Evolutionary conservation across 1,140 invertebrate genomes (phyloP), one percentile per base, ranked within the genome.

Genomic region (Ceratina japonica): DNA sequence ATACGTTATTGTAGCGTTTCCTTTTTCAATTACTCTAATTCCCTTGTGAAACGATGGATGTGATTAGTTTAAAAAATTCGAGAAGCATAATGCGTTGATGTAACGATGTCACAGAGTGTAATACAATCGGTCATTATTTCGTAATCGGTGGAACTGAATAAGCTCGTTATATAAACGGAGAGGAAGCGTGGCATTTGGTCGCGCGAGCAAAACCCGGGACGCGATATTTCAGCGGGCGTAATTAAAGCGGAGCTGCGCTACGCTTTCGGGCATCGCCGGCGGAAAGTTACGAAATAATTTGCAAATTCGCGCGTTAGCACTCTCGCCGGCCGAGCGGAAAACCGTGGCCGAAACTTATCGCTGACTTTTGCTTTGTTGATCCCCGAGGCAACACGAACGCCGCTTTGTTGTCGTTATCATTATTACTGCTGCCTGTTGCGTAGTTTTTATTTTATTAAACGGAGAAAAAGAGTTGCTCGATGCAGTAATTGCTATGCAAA

Each of bases 271-370:
- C 49, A 65, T 75, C 24, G 27, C 51, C 37, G 37, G 5, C 4
- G 27, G 51, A 44, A 56, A 75, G 73, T 75, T 75, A 58, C n/a
- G 51, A 65, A 65, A 75, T 65, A 75, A 66, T 75, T 75, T 58
- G 62, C 20, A 31, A 75, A 75, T 75, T 75, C 58, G 27, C 73
- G 15, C 24, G 51, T 56, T 65, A 63, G n/a, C 59, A 5, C 49
- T 24, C n/a, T 37, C 61, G 22, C 58, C 24, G 44, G 44, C n/a
- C 59, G 13, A 31, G 51, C 2, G 62, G 62, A 56, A 56, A 51
- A 62, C 58, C 37, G 22, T 51, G 44, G 22, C 22, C 37, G 37
- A 13, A 73, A 73, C 70, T 73, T 62, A 27, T 15, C 37, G n/a
- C n/a, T 2, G 15, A 51, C 37, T 72, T 72, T n/a, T 20, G 24